phyloP scores from a whole-genome alignment of 1,140 invertebrate genomes.

The Asobara japonica region DNA sequence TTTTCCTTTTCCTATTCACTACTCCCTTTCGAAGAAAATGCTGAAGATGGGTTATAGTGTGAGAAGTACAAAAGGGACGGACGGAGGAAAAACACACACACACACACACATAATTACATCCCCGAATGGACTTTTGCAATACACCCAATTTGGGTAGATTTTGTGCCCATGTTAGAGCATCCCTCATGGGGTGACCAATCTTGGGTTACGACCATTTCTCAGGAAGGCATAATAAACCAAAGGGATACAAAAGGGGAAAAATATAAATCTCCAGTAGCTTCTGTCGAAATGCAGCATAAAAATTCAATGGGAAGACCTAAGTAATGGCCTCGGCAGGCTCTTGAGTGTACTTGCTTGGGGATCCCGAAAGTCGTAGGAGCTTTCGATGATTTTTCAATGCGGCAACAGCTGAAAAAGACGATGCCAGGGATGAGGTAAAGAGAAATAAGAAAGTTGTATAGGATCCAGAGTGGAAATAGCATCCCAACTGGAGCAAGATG shows the following conservation, averaged over 20 bases:
- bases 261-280: slow-evolving; percentile 26
- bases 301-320: slow-evolving; percentile 11
- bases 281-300: slow-evolving; percentile 27
- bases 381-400: slow-evolving; percentile 30
- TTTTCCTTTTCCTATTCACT: too few species aligned
- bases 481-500: neutral
- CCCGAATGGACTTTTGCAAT: too few species aligned
- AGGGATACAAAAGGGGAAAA: neutral
- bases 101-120: too few species aligned
- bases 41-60: too few species aligned
- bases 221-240: too few species aligned
- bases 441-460: neutral
- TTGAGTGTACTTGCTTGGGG: neutral
- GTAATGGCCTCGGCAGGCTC: slow-evolving; percentile 3
- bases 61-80: too few species aligned
- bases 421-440: neutral
- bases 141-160: too few species aligned
- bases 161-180: too few species aligned
- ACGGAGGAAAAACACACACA: too few species aligned
- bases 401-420: slow-evolving; percentile 22
- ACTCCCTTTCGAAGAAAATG: too few species aligned
- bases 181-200: too few species aligned
- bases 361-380: neutral
- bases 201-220: too few species aligned
- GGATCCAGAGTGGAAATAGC: neutral